phyloP scores from a whole-genome alignment of 2,888 invertebrate genomes.

The Stenodema calcarata region DNA sequence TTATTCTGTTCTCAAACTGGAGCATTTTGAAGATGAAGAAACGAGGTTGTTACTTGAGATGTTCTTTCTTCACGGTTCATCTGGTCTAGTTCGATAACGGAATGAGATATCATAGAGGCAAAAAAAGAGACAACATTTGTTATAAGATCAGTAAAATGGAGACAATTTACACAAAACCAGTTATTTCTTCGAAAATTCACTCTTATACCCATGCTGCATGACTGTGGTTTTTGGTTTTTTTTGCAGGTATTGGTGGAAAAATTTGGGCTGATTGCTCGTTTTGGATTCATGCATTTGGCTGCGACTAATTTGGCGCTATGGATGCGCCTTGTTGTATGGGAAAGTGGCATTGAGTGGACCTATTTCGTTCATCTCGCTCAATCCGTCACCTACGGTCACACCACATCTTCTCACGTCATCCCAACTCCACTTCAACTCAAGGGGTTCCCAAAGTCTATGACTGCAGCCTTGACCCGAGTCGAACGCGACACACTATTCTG shows the following conservation, averaged over 20 bases:
- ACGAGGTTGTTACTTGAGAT: too few species aligned
- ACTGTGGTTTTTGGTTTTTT: neutral
- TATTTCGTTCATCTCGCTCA: conserved; percentile 64
- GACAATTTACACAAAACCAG: too few species aligned
- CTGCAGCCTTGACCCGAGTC: conserved; percentile 58
- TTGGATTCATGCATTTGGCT: conserved; percentile 66
- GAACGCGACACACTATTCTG: conserved; percentile 59
- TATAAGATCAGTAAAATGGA: too few species aligned
- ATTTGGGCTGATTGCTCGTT: conserved; percentile 64
- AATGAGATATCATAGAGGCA: too few species aligned
- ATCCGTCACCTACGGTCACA: conserved; percentile 51
- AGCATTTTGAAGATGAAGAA: too few species aligned
- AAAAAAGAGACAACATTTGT: too few species aligned
- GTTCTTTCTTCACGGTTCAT: too few species aligned
- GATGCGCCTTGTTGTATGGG: conserved; percentile 65
- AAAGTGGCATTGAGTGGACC: conserved; percentile 66
- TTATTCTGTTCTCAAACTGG: too few species aligned
- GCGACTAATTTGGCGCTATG: conserved; percentile 67
- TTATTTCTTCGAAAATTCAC: neutral
- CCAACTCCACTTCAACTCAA: conserved; percentile 62
- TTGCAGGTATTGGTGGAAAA: conserved; percentile 64
- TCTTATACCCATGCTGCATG: too few species aligned
- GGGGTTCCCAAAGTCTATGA: conserved; percentile 63
- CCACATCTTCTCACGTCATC: conserved; percentile 58
- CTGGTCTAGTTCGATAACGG: too few species aligned